Evolutionary conservation across 2,113 vertebrate species (phyloP).

Genomic region (Melanostigma gelatinosum): DNA sequence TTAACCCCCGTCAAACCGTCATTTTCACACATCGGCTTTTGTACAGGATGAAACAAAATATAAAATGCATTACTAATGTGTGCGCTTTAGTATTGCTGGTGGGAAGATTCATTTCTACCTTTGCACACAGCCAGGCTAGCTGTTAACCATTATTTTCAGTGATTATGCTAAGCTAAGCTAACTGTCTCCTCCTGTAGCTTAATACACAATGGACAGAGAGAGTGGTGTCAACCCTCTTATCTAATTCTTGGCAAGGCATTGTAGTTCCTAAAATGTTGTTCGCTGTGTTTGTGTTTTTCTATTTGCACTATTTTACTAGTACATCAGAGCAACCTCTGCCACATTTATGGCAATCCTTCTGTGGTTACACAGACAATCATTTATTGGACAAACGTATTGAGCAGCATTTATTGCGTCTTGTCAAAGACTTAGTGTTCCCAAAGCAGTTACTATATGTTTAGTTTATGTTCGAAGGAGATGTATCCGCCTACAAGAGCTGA

Average conservation of each 20-base stretch:
- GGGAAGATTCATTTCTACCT: not conserved
- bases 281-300: not conserved
- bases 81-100: not conserved
- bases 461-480: not conserved
- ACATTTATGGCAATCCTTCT: not conserved
- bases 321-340: not conserved
- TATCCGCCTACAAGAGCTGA: not conserved
- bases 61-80: not conserved
- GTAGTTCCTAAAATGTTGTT: too few species aligned
- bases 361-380: not conserved
- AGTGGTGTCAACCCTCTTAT: not conserved
- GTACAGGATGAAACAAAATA: not conserved
- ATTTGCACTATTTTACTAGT: not conserved
- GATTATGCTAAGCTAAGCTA: constrained; percentile 1
- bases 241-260: not conserved
- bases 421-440: not conserved
- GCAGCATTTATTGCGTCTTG: not conserved
- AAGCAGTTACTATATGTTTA: not conserved
- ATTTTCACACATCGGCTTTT: not conserved
- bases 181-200: not conserved
- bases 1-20: too few species aligned
- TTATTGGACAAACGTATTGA: not conserved
- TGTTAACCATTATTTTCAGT: not conserved
- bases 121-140: not conserved
- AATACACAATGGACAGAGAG: not conserved